Conservation (phyloP, 2,888 invertebrate species). For the Agonopterix arenella region DNA sequence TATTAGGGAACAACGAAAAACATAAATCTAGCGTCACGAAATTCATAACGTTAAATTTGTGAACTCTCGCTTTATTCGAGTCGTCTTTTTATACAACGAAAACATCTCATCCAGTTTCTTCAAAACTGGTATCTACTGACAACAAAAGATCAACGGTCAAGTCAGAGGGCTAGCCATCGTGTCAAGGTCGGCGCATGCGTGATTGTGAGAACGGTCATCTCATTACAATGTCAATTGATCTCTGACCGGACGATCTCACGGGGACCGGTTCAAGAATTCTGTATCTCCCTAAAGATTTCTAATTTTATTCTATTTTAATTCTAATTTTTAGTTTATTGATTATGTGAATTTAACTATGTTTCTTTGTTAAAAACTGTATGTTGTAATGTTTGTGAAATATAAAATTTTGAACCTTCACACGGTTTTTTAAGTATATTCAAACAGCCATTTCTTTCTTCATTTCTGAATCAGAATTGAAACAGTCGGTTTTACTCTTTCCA, state of each 20-base stretch:
- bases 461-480: too few species aligned
- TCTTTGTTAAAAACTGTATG: conserved; percentile 16
- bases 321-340: conserved; percentile 32
- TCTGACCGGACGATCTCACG: conserved; percentile 52
- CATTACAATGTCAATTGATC: conserved; percentile 38
- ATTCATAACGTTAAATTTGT: too few species aligned
- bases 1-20: too few species aligned
- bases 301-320: conserved; percentile 52
- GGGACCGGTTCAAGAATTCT: conserved; percentile 37
- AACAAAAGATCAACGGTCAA: conserved; percentile 63
- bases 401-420: too few species aligned
- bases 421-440: too few species aligned
- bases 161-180: conserved; percentile 27
- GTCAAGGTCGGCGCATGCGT: conserved; percentile 53
- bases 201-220: conserved; percentile 48
- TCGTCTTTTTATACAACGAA: neutral
- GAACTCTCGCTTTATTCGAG: too few species aligned
- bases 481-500: too few species aligned
- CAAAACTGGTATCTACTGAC: conserved; percentile 1
- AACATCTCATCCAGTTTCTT: neutral
- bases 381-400: too few species aligned
- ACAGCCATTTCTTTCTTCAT: too few species aligned
- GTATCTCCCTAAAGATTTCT: conserved; percentile 35
- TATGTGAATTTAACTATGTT: conserved; percentile 34
- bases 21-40: too few species aligned